Conservation (phyloP, 2,888 invertebrate species). For the Melanostoma mellinum region DNA sequence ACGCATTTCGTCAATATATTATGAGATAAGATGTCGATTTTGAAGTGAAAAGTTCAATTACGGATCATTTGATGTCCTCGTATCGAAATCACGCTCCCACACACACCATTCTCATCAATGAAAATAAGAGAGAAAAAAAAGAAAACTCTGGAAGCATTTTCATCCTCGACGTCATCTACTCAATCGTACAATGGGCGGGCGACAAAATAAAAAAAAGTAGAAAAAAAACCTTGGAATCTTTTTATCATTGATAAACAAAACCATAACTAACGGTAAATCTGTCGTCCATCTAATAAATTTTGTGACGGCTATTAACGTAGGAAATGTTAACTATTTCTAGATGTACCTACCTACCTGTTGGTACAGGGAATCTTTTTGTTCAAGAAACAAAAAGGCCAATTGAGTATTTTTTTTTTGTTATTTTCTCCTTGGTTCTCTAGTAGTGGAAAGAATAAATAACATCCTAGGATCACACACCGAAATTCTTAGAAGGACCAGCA, state of each 20-base stretch:
- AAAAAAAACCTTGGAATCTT: conserved; percentile 27
- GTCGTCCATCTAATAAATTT: conserved; percentile 44
- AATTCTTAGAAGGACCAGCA: conserved; percentile 65
- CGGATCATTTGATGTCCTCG: conserved; percentile 53
- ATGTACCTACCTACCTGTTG: conserved; percentile 16
- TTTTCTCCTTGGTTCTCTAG: no score
- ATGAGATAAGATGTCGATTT: conserved; percentile 58
- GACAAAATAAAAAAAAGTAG: not conserved
- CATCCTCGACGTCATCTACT: no score
- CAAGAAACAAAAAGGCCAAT: not conserved
- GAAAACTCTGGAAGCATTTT: no score
- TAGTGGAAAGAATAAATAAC: conserved; percentile 47
- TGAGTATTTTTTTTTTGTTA: no score
- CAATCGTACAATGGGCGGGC: no score
- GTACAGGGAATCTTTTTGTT: not conserved
- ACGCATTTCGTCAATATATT: conserved; percentile 29
- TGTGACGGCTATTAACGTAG: conserved; percentile 22
- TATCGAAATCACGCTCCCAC: no score
- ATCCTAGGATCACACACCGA: conserved; percentile 50
- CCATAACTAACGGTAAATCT: conserved; percentile 55
- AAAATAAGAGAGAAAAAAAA: not conserved
- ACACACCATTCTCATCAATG: not conserved
- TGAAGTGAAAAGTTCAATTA: conserved; percentile 53
- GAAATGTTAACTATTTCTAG: not conserved
- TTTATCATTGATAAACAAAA: conserved; percentile 45